Percentiles rank a stretch among this genome's conserved stretches.
Conservation (phyloP, 2,888 invertebrate genomes). For the Eulithis prunata region DNA sequence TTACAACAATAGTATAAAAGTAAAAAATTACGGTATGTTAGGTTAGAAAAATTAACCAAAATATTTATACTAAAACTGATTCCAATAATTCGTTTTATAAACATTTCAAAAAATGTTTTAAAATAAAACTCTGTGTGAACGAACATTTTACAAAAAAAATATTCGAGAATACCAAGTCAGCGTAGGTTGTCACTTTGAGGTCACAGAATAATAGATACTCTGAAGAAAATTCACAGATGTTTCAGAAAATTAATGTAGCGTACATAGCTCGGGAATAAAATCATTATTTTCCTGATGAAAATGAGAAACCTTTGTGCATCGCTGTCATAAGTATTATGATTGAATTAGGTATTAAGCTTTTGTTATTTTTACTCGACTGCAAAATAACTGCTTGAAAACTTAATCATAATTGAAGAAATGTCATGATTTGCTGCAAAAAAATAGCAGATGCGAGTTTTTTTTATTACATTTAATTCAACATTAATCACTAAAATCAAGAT, state of each 20-base stretch:
- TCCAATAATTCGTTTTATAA: too few relatives aligned
- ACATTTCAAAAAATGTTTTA: too few relatives aligned
- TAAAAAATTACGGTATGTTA: conserved; percentile 1
- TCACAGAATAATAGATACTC: conserved; percentile 4
- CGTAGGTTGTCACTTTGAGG: conserved; percentile 10
- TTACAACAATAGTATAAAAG: conserved; percentile 1
- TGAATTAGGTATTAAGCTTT: background rate
- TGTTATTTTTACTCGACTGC: too few relatives aligned
- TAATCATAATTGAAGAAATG: too few relatives aligned
- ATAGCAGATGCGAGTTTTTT: too few relatives aligned
- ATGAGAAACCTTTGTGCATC: background rate
- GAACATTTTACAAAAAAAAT: conserved; percentile 2
- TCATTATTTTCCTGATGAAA: background rate
- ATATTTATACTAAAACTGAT: too few relatives aligned
- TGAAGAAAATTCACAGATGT: background rate
- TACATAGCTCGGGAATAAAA: background rate
- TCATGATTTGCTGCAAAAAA: too few relatives aligned
- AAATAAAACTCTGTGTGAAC: background rate
- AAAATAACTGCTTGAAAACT: too few relatives aligned
- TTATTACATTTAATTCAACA: too few relatives aligned
- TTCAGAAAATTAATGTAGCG: conserved; percentile 6
- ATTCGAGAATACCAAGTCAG: background rate
- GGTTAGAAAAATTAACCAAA: too few relatives aligned
- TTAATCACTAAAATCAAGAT: too few relatives aligned
- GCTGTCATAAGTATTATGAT: background rate